Evolutionary conservation across 2,888 invertebrate species (phyloP).

Genomic region (Lasioglossum pauxillum): DNA sequence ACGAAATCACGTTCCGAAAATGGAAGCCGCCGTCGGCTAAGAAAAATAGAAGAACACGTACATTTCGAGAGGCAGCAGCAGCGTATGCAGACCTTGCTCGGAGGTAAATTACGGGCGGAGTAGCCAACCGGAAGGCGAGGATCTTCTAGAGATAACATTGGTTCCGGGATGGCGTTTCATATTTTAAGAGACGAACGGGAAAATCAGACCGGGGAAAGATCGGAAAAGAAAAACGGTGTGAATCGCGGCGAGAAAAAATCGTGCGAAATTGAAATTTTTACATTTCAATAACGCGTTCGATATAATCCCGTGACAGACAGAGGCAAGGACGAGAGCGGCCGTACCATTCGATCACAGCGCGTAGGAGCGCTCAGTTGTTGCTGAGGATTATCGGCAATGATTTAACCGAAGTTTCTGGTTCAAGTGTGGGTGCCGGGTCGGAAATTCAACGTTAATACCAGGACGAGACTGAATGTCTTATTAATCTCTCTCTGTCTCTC

Average conservation of each 20-base stretch:
- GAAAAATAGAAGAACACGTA: neutral
- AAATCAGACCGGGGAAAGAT: neutral
- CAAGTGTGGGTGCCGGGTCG: neutral
- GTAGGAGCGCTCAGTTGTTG: neutral
- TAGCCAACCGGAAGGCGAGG: neutral
- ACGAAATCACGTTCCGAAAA: conserved; percentile 31
- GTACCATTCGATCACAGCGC: neutral
- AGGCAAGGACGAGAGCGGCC: neutral
- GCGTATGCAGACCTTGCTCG: neutral
- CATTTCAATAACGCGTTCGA: conserved; percentile 18
- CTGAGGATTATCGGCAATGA: conserved; percentile 38
- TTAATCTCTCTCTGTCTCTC: conserved; percentile 49
- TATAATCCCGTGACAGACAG: neutral
- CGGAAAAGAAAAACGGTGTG: neutral
- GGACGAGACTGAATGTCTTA: conserved; percentile 34
- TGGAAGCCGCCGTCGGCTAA: neutral
- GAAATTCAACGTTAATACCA: conserved; percentile 37
- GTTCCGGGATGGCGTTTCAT: neutral
- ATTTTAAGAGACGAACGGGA: neutral
- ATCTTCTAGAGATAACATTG: conserved; percentile 9
- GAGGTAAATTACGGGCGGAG: neutral
- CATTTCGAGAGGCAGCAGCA: neutral
- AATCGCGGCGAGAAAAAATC: neutral
- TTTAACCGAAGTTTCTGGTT: conserved; percentile 23
- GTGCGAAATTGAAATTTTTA: conserved; percentile 42